Percentiles rank a stretch among this genome's conserved stretches.
phyloP scores from a whole-genome alignment of 2,888 invertebrate species.

The Odontomyia ornata region DNA sequence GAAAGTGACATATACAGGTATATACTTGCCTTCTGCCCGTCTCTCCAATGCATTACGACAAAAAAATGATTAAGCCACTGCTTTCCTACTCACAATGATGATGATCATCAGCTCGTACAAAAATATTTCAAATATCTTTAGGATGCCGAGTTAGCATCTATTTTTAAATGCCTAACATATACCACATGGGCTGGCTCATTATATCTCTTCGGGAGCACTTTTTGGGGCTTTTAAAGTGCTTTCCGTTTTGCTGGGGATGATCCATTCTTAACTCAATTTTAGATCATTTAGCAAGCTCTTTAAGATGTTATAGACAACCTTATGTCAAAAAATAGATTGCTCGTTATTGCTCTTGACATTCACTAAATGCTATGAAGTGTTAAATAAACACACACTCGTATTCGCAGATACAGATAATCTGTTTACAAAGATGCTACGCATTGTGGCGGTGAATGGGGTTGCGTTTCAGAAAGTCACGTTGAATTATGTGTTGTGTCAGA shows the following conservation, averaged over 20 bases:
- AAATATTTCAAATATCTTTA: slow-evolving; percentile 21
- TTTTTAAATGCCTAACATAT: background rate
- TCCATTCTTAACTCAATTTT: background rate
- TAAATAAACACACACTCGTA: no score
- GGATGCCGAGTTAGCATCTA: slow-evolving; percentile 1
- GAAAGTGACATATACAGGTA: background rate
- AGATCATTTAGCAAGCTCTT: slow-evolving; percentile 11
- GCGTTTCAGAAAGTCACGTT: no score
- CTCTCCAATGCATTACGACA: background rate
- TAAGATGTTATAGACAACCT: background rate
- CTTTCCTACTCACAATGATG: background rate
- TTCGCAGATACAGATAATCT: background rate
- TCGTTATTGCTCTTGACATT: slow-evolving; percentile 32
- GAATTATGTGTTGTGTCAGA: no score
- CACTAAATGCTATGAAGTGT: slow-evolving; percentile 5
- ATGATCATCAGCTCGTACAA: background rate
- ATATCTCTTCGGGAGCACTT: background rate
- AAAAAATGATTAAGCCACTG: background rate
- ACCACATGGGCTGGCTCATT: background rate
- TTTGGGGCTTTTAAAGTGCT: slow-evolving; percentile 5
- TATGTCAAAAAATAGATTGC: slow-evolving; percentile 4
- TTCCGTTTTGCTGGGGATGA: background rate
- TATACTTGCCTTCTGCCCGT: no score
- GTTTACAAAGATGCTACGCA: no score
- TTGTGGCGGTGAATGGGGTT: no score